A percentile compares a stretch with the other conserved stretches of the same genome.
These are phyloP conservation scores for Sebastes dallii DNA, from an alignment of 2,797 vertebrate species.

Conservation along the genomic window DNA sequence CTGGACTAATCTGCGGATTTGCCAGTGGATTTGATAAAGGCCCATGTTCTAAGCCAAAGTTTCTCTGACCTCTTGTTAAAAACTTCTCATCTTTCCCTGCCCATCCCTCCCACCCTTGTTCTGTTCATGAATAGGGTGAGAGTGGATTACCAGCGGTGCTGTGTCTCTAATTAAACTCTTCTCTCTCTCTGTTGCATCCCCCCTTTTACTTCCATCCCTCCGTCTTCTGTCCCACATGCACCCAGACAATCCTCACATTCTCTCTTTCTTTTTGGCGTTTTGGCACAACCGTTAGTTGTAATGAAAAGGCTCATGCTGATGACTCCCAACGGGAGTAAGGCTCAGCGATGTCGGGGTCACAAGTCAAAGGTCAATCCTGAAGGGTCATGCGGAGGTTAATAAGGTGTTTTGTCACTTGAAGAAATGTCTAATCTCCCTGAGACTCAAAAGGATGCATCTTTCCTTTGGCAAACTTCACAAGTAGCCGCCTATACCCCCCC, in stretches of 20 bases:
- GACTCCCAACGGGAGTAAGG: slow-evolving; percentile 61
- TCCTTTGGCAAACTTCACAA: slow-evolving; percentile 67
- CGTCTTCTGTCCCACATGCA: slow-evolving; percentile 29
- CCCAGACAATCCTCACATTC: slow-evolving; percentile 56
- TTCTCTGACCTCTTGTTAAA: slow-evolving; percentile 81
- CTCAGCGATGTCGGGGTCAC: slow-evolving; percentile 60
- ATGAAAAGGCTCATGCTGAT: slow-evolving; percentile 66
- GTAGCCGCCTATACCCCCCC: slow-evolving; percentile 33
- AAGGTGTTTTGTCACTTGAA: slow-evolving; percentile 80
- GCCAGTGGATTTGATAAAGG: slow-evolving; percentile 77
- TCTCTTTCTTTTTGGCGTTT: slow-evolving; percentile 50
- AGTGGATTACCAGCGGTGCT: slow-evolving; percentile 78
- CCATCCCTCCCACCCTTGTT: slow-evolving; percentile 46
- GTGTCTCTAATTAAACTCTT: slow-evolving; percentile 80
- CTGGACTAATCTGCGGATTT: slow-evolving; percentile 79
- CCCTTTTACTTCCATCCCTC: slow-evolving; percentile 13
- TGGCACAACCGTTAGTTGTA: slow-evolving; percentile 28
- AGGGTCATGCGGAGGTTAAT: slow-evolving; percentile 76
- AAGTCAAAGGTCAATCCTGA: slow-evolving; percentile 82
- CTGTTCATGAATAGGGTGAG: slow-evolving; percentile 67
- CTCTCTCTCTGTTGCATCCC: slow-evolving; percentile 44
- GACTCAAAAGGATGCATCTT: slow-evolving; percentile 75
- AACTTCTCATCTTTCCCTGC: slow-evolving; percentile 67
- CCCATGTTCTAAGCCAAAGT: slow-evolving; percentile 70
- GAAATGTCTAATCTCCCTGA: slow-evolving; percentile 81